These are phyloP conservation scores for Ageneiosus marmoratus DNA, from an alignment of 2,113 vertebrate genomes.

Conservation along the genomic window DNA sequence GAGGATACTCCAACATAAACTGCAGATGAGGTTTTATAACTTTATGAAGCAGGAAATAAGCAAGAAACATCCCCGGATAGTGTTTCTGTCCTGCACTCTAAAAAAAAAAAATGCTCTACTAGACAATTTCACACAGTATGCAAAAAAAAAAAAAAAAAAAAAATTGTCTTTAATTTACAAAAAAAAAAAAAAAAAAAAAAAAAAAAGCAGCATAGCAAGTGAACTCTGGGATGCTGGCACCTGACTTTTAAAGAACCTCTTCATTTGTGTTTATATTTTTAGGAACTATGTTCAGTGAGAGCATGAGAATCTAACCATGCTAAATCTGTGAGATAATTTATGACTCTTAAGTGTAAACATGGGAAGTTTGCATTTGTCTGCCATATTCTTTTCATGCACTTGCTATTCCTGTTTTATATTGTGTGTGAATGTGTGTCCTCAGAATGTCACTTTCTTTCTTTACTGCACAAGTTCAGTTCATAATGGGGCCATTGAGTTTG, in stretches of 20 bases:
- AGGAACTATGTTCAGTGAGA: slow-evolving; percentile 4
- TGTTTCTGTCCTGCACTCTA: slow-evolving; percentile 1
- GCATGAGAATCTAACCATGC: slow-evolving; percentile 4
- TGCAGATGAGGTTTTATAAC: slow-evolving; percentile 26
- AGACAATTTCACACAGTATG: slow-evolving; percentile 11
- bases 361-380: slow-evolving; percentile 14
- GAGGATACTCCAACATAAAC: not conserved
- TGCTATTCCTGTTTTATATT: slow-evolving; percentile 2
- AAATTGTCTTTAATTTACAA: too few species aligned
- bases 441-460: slow-evolving; percentile 44
- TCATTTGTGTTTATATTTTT: slow-evolving; percentile 17
- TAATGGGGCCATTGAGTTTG: slow-evolving; percentile 66
- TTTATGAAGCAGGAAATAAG: slow-evolving; percentile 25
- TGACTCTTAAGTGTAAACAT: not conserved
- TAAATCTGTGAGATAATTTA: not conserved
- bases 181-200: too few species aligned
- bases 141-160: too few species aligned
- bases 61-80: not conserved
- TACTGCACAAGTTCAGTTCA: slow-evolving; percentile 56
- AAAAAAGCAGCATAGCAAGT: slow-evolving; percentile 22
- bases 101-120: too few species aligned
- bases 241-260: slow-evolving; percentile 42
- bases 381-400: not conserved
- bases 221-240: slow-evolving; percentile 41
- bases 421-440: slow-evolving; percentile 29